These are phyloP conservation scores for Pempheris klunzingeri DNA, from an alignment of 2,797 vertebrate species.

Conservation along the genomic window DNA sequence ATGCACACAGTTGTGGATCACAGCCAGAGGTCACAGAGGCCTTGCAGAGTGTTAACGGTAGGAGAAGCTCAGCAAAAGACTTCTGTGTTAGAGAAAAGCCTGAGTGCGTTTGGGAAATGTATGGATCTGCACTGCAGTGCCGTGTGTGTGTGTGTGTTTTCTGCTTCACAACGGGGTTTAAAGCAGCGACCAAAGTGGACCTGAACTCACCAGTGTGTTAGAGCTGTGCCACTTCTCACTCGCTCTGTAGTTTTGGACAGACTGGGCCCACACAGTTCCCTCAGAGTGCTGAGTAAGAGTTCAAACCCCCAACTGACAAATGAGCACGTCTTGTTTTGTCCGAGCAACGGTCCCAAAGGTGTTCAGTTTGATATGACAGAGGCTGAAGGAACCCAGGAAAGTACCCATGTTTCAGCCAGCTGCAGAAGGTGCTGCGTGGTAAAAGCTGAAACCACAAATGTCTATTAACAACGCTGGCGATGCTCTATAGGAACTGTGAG, in stretches of 20 bases:
- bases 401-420: too few species aligned
- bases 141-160: not conserved
- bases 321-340: too few species aligned
- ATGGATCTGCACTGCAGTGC: constrained; percentile 70
- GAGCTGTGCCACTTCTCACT: not conserved
- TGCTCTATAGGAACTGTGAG: too few species aligned
- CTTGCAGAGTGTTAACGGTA: not conserved
- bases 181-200: constrained; percentile 2
- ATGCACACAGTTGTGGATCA: constrained; percentile 4
- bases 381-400: not conserved
- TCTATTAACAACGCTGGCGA: too few species aligned
- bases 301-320: too few species aligned
- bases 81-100: not conserved
- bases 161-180: constrained; percentile 16
- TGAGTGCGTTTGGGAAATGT: constrained; percentile 59
- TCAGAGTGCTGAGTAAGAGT: too few species aligned
- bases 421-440: too few species aligned
- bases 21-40: constrained; percentile 19
- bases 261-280: too few species aligned
- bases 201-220: not conserved
- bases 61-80: not conserved
- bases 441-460: too few species aligned
- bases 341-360: not conserved
- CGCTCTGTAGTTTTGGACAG: not conserved
- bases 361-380: not conserved